These are phyloP conservation scores for Philopedon plagiatum DNA, from an alignment of 2,888 invertebrate genomes.

Conservation along the genomic window DNA sequence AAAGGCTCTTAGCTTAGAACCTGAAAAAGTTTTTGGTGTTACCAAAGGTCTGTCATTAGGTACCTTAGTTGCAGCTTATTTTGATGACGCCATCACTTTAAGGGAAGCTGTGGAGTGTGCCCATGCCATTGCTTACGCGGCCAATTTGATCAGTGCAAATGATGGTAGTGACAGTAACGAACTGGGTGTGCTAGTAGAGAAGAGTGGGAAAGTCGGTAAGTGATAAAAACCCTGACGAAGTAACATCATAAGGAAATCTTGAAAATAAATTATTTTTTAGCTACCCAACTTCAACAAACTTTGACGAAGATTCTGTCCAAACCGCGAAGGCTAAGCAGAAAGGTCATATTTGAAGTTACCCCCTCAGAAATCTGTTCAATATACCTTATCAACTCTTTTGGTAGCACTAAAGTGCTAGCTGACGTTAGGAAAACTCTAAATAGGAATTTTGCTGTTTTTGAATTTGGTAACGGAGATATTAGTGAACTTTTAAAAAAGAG, in stretches of 20 bases:
- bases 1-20: slow-evolving; percentile 66
- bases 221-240: too few species aligned
- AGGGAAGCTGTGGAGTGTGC: slow-evolving; percentile 86
- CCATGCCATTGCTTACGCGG: slow-evolving; percentile 61
- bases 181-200: slow-evolving; percentile 5
- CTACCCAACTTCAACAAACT: slow-evolving; percentile 22
- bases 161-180: slow-evolving; percentile 26
- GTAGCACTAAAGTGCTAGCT: slow-evolving; percentile 5
- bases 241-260: background rate
- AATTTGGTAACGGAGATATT: slow-evolving; percentile 27
- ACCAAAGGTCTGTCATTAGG: slow-evolving; percentile 84
- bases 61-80: slow-evolving; percentile 92
- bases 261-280: background rate
- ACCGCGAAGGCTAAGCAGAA: slow-evolving; percentile 32
- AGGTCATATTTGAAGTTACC: slow-evolving; percentile 26
- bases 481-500: background rate
- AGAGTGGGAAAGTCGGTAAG: slow-evolving; percentile 33
- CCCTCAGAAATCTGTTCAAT: slow-evolving; percentile 33
- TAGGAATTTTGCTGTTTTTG: slow-evolving; percentile 4
- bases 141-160: slow-evolving; percentile 18
- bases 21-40: slow-evolving; percentile 54
- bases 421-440: slow-evolving; percentile 1
- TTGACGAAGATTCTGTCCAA: slow-evolving; percentile 28
- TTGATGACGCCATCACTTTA: slow-evolving; percentile 87
- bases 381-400: slow-evolving; percentile 30